These are phyloP conservation scores for Cynopterus brachyotis DNA, from an alignment of 2,113 vertebrate genomes.

Conservation along the genomic window DNA sequence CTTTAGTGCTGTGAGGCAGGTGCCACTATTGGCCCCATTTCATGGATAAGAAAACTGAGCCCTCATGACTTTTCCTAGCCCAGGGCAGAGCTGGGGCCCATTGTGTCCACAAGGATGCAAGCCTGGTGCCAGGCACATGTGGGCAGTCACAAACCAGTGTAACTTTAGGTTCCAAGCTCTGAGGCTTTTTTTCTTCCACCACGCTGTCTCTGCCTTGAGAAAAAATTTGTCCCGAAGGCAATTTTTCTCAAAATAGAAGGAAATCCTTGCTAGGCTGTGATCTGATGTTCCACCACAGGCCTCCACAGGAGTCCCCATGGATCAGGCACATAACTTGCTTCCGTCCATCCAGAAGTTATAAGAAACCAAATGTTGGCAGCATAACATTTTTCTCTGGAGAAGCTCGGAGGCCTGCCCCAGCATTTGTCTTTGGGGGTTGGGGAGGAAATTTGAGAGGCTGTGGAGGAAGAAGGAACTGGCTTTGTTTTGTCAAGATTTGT, in stretches of 20 bases:
- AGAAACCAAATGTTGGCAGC: neutral
- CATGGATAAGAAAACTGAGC: neutral
- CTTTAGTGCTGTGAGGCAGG: neutral
- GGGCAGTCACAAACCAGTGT: fast-evolving
- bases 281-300: neutral
- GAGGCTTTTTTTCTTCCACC: neutral
- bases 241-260: neutral
- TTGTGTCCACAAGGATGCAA: neutral
- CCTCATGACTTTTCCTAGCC: neutral
- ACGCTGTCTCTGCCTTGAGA: neutral
- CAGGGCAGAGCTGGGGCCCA: neutral
- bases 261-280: neutral
- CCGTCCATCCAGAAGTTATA: neutral
- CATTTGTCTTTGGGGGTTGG: neutral
- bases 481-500: conserved; percentile 54
- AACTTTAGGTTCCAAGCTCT: neutral
- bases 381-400: neutral
- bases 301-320: neutral
- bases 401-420: neutral
- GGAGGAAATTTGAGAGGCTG: conserved; percentile 31
- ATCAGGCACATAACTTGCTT: neutral
- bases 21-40: neutral
- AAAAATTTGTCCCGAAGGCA: conserved; percentile 7
- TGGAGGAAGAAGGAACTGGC: neutral
- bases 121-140: neutral